Evolutionary conservation across 1,140 invertebrate species (phyloP).

Genomic region (Diploscapter pachys): DNA sequence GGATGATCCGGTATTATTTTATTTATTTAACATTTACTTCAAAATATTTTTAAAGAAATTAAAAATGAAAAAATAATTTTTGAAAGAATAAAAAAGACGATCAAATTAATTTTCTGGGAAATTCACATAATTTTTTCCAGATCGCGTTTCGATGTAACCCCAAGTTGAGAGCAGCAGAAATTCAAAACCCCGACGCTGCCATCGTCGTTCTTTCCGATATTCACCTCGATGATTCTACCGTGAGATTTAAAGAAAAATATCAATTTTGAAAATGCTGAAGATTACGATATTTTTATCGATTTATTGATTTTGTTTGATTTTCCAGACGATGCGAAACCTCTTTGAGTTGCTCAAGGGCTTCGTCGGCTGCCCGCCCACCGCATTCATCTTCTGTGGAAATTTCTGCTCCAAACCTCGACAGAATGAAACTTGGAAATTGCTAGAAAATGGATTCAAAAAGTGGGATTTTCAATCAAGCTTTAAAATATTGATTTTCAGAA

Average conservation of each 20-base stretch:
- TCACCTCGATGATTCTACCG: constrained; percentile 79
- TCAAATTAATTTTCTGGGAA: too few species aligned
- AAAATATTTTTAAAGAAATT: too few species aligned
- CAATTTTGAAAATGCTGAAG: neutral
- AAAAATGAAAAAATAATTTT: too few species aligned
- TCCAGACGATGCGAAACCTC: constrained; percentile 77
- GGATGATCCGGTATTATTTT: constrained; percentile 19
- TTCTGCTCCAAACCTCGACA: constrained; percentile 74
- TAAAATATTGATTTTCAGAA: constrained; percentile 51
- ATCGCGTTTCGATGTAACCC: constrained; percentile 45
- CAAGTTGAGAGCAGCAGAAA: constrained; percentile 70
- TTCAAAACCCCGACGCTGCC: constrained; percentile 73
- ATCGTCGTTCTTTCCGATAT: constrained; percentile 89
- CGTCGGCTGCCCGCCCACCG: constrained; percentile 77
- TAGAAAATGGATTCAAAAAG: constrained; percentile 67
- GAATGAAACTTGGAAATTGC: constrained; percentile 41
- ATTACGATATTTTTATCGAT: too few species aligned
- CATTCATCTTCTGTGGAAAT: constrained; percentile 89
- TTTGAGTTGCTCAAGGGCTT: constrained; percentile 79
- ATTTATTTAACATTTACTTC: neutral
- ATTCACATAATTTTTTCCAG: too few species aligned
- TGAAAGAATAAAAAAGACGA: too few species aligned
- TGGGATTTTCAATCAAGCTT: too few species aligned
- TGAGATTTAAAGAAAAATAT: constrained; percentile 56
- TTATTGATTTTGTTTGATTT: neutral